Base-by-base conservation (phyloP, 2,888 invertebrate genomes). In the Flexamia atlantica region DNA sequence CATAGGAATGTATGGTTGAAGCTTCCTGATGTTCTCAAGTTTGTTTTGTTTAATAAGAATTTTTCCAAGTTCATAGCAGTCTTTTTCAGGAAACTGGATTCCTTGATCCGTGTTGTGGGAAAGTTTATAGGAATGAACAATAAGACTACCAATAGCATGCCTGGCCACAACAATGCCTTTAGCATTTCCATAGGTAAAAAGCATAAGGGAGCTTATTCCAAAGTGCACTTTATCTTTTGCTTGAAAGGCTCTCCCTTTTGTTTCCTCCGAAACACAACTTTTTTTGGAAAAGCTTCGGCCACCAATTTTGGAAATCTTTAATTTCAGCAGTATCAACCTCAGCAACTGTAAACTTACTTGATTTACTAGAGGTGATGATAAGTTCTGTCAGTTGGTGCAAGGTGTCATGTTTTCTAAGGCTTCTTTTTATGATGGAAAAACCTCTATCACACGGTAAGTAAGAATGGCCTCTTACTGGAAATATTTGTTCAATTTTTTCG, bases 371-470 rank as follows among this genome's bases (percentile, higher is more conserved):
- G 30, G 9, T 64, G 3, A 64, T 64, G 14, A 64, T 9, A 12
- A 64, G 3, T 14, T 17, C 64, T 64, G 30, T 64, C 14, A 46
- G 46, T 12, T 46, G 46, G 46, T 46, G 46, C 12, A 46, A 46
- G 4, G 12, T 46, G 46, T 53, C 53, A 23, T 53, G 53, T 20
- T 53, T 53, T 53, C 23, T 53, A 20, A 23, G 10, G 53, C 20
- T 23, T 40, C 53, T 46, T 25, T 79, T 79, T 5, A 79, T 25
- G 10, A 53, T 25, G 5, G 30, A 32, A 72, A 82, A 82, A 72
- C 72, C n/a, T 32, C 64, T 72, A 60, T 82, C 82, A 17, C 72
- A 82, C 3, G 82, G 82, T 4, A 46, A 32, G 30, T 25, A 82
- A 1, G 42, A 72, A 36, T 82, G 82, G 1, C 79, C 79, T 1